A percentile compares a stretch with the other conserved stretches of the same genome.
These are phyloP conservation scores for Lithobius niger DNA, from an alignment of 1,140 invertebrate genomes.

Conservation along the genomic window DNA sequence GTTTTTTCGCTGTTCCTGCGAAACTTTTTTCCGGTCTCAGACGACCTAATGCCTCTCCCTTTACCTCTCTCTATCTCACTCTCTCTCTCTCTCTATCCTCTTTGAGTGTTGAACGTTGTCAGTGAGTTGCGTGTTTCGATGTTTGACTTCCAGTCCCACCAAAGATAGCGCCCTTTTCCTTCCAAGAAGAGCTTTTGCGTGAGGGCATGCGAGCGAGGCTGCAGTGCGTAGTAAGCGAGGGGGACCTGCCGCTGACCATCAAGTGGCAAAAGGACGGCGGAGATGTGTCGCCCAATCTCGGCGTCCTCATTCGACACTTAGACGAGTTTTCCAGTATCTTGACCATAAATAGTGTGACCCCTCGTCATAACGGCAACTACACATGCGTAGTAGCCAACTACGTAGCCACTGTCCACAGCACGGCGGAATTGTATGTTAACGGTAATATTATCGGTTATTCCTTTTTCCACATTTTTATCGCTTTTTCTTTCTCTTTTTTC, in stretches of 20 bases:
- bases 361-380: conserved; percentile 36
- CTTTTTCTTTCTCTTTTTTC: conserved; percentile 11
- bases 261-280: conserved; percentile 76
- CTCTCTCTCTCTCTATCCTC: background rate
- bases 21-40: no score
- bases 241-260: conserved; percentile 77
- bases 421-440: conserved; percentile 60
- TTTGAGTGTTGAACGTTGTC: conserved; percentile 9
- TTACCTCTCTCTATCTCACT: background rate
- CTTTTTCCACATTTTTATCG: background rate
- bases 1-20: background rate
- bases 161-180: conserved; percentile 54
- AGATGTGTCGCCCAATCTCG: conserved; percentile 46
- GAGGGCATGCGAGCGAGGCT: conserved; percentile 77
- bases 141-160: conserved; percentile 35
- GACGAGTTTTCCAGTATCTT: conserved; percentile 63
- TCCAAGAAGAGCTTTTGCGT: conserved; percentile 53
- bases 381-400: conserved; percentile 34
- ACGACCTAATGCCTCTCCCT: no score
- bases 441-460: conserved; percentile 38
- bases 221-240: conserved; percentile 76
- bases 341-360: conserved; percentile 59
- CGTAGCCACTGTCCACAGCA: conserved; percentile 49
- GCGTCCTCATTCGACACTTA: conserved; percentile 29
- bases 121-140: conserved; percentile 9